phyloP scores from a whole-genome alignment of 2,797 vertebrate genomes.

The Enteromius anoplus region DNA sequence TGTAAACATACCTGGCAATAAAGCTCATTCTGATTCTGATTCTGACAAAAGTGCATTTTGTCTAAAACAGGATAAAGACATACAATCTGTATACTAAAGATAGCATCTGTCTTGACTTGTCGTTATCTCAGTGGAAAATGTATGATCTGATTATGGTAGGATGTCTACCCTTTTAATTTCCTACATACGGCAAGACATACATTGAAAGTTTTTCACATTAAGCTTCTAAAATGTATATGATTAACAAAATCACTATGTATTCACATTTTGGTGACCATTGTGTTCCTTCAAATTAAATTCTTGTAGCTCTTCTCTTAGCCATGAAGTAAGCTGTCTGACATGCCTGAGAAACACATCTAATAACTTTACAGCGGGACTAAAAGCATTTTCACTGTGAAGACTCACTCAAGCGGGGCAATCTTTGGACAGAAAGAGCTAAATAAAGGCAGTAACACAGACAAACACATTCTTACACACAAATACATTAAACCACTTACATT shows the following conservation, averaged over 20 bases:
- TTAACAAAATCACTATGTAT: not conserved
- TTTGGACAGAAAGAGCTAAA: not conserved
- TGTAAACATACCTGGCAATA: too few relatives aligned
- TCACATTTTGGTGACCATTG: not conserved
- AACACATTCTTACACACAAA: not conserved
- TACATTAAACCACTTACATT: slow-evolving; percentile 73
- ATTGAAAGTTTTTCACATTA: not conserved
- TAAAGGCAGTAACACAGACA: not conserved
- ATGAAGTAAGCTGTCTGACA: slow-evolving; percentile 38
- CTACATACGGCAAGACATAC: not conserved
- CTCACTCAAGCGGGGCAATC: not conserved
- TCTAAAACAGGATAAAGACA: not conserved
- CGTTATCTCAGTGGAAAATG: not conserved
- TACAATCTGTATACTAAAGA: not conserved
- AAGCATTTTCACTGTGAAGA: slow-evolving; percentile 11
- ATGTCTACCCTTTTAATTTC: not conserved
- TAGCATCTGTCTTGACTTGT: not conserved
- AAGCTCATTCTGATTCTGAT: too few relatives aligned
- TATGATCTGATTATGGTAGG: not conserved
- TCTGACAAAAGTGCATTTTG: not conserved
- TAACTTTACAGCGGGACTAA: not conserved
- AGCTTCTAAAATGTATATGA: not conserved
- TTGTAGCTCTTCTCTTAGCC: not conserved
- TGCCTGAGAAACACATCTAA: slow-evolving; percentile 26
- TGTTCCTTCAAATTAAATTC: slow-evolving; percentile 3